Evolutionary conservation across 1,140 invertebrate species (phyloP).

Genomic region (Magallana ariakensis): DNA sequence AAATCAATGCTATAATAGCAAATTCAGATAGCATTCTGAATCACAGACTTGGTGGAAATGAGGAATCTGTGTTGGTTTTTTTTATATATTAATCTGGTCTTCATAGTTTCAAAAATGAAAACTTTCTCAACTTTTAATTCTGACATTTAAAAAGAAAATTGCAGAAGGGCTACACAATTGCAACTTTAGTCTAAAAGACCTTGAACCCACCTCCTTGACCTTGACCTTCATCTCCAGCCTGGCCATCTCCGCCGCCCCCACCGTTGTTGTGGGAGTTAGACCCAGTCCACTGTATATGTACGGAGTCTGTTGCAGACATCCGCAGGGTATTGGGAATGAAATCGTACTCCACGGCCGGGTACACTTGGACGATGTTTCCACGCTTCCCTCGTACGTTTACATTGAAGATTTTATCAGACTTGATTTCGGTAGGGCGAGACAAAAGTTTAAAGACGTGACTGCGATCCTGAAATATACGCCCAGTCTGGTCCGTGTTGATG

Average conservation of each 20-base stretch:
- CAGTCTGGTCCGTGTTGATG: constrained; percentile 78
- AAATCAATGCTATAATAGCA: not conserved
- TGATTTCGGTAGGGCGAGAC: constrained; percentile 63
- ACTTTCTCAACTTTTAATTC: no score
- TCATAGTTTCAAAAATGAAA: no score
- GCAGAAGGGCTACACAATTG: no score
- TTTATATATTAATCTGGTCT: no score
- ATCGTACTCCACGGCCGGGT: constrained; percentile 79
- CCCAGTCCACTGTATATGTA: constrained; percentile 79
- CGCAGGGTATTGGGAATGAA: constrained; percentile 73
- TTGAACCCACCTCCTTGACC: constrained; percentile 70
- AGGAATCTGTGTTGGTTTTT: no score
- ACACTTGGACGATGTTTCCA: constrained; percentile 78
- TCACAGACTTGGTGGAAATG: no score
- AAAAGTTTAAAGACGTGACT: constrained; percentile 74
- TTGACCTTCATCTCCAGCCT: constrained; percentile 77
- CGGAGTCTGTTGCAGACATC: constrained; percentile 69
- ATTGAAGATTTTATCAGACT: constrained; percentile 68
- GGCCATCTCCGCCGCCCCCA: constrained; percentile 74
- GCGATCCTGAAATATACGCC: constrained; percentile 78
- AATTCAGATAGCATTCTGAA: no score
- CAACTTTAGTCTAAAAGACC: no score
- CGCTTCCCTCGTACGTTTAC: constrained; percentile 77
- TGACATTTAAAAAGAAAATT: no score
- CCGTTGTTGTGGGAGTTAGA: constrained; percentile 79